Percentiles rank a stretch among this genome's conserved stretches.
Evolutionary conservation across 2,888 invertebrate species (phyloP).

Genomic region (Acanthosepion esculentum): DNA sequence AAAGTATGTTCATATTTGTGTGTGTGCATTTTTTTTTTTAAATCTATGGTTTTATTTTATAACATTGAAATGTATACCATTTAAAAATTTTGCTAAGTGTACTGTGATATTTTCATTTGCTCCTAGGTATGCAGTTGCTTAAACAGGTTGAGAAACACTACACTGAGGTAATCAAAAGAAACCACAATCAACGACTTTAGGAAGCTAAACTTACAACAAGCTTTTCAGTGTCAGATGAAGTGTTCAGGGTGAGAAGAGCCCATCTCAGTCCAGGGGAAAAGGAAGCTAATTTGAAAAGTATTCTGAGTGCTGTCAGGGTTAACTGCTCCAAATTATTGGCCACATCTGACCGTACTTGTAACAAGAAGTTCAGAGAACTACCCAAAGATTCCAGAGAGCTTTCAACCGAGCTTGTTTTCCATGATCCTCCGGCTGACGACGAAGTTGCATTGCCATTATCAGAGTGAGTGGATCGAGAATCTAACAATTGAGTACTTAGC

Average conservation of each 20-base stretch:
- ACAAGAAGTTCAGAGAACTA: slow-evolving; percentile 59
- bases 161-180: neutral
- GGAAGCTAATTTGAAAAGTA: slow-evolving; percentile 57
- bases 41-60: too few species aligned
- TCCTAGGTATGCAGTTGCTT: too few species aligned
- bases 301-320: slow-evolving; percentile 57
- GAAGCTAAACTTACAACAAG: neutral
- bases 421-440: slow-evolving; percentile 54
- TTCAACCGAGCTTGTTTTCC: slow-evolving; percentile 56
- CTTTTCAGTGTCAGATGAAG: neutral
- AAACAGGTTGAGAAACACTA: too few species aligned
- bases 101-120: too few species aligned
- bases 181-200: too few species aligned
- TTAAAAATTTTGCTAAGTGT: too few species aligned
- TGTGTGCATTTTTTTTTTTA: too few species aligned
- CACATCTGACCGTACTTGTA: slow-evolving; percentile 60
- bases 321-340: slow-evolving; percentile 64
- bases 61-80: too few species aligned
- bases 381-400: slow-evolving; percentile 63
- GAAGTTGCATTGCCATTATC: slow-evolving; percentile 50
- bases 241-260: neutral
- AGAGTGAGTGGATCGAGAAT: slow-evolving; percentile 48
- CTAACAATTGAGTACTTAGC: slow-evolving; percentile 53
- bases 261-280: slow-evolving; percentile 52
- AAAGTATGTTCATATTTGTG: too few species aligned